Percentiles rank a stretch among this genome's conserved stretches.
Conservation (phyloP, 2,113 vertebrate species). For the Mellivora capensis region DNA sequence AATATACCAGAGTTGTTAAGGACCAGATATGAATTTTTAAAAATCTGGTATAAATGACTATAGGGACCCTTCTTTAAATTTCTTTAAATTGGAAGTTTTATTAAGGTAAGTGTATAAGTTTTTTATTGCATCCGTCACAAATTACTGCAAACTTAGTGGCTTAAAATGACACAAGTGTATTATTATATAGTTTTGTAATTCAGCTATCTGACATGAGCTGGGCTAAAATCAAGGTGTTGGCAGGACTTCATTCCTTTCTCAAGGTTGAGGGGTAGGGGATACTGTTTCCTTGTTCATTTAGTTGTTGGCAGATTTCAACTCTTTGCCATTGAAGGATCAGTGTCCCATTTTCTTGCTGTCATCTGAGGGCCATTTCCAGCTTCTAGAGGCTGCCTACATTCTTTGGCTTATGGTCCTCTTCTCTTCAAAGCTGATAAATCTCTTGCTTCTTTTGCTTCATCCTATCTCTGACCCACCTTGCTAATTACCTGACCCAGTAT, state of each 20-base stretch:
- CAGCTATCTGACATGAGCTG: neutral
- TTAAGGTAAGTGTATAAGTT: neutral
- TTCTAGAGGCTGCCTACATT: neutral
- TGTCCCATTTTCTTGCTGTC: neutral
- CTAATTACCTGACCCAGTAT: neutral
- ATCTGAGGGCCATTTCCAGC: neutral
- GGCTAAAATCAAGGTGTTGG: neutral
- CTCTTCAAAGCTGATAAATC: neutral
- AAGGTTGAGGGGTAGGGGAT: neutral
- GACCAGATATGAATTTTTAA: neutral
- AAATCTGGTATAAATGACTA: neutral
- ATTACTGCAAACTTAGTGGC: neutral
- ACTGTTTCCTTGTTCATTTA: neutral
- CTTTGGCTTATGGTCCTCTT: neutral
- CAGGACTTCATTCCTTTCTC: neutral
- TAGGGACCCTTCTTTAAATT: neutral
- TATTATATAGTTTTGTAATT: neutral
- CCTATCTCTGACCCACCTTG: neutral
- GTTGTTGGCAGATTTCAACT: neutral
- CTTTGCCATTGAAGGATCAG: neutral
- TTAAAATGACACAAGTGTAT: neutral
- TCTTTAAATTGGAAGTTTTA: constrained; percentile 16
- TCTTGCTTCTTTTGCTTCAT: neutral
- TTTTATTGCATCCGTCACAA: neutral
- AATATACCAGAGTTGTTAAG: too few species aligned